A percentile compares a stretch with the other conserved stretches of the same genome.
phyloP scores from a whole-genome alignment of 2,113 vertebrate species.

The Stigmatopora nigra region DNA sequence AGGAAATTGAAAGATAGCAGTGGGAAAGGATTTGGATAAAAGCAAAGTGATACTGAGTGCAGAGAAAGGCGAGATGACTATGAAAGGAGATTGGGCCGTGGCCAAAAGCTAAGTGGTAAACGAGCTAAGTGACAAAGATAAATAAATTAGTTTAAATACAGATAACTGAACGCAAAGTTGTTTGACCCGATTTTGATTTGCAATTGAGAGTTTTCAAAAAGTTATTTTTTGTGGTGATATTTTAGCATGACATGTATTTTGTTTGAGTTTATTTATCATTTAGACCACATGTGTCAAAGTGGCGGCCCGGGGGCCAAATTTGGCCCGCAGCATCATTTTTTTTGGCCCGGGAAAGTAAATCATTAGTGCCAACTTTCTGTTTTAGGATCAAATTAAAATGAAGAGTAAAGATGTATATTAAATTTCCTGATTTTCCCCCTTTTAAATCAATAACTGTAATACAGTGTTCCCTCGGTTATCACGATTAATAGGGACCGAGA shows the following conservation, averaged over 20 bases:
- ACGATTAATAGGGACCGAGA: too few species aligned
- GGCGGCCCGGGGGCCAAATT: too few species aligned
- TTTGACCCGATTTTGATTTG: background rate
- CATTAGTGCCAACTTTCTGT: too few species aligned
- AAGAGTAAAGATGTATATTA: too few species aligned
- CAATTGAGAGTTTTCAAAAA: background rate
- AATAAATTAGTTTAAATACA: background rate
- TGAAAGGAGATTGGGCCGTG: conserved; percentile 1
- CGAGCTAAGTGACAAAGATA: conserved; percentile 8
- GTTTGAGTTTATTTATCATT: background rate
- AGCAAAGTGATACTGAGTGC: conserved; percentile 33
- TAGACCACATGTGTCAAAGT: too few species aligned
- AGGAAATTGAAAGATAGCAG: conserved; percentile 69
- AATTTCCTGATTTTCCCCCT: too few species aligned
- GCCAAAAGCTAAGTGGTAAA: conserved; percentile 27
- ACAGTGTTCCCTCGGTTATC: too few species aligned
- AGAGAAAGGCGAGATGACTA: conserved; percentile 6
- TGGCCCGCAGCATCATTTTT: too few species aligned
- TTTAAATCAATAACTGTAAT: too few species aligned
- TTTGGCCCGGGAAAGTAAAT: too few species aligned
- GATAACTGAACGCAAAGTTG: background rate
- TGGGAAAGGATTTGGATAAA: conserved; percentile 48
- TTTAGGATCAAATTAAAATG: too few species aligned
- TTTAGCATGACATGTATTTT: background rate
- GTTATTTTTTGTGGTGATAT: background rate